Conservation (phyloP, 2,113 vertebrate genomes). For the Benitochromis conjunctus region DNA sequence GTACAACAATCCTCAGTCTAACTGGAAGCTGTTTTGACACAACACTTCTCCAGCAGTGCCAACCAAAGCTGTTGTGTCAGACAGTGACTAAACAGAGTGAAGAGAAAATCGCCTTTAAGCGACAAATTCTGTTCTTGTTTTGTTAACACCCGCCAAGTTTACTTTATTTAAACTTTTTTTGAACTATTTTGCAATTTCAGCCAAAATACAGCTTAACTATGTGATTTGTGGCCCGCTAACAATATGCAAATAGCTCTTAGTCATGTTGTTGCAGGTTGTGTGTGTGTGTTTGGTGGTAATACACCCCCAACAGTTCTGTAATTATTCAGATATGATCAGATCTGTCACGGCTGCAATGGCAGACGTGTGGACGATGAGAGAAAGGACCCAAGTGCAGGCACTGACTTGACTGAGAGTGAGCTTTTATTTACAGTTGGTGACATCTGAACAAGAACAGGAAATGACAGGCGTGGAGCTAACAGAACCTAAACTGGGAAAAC, state of each 20-base stretch:
- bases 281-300: not conserved
- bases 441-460: too few species aligned
- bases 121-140: not conserved
- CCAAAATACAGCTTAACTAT: not conserved
- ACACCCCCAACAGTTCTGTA: not conserved
- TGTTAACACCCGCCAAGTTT: not conserved
- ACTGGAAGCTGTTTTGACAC: constrained; percentile 11
- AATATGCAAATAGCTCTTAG: not conserved
- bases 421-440: too few species aligned
- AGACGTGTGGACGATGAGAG: too few species aligned
- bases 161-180: not conserved
- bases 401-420: too few species aligned
- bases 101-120: not conserved
- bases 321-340: not conserved
- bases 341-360: too few species aligned
- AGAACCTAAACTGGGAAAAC: too few species aligned
- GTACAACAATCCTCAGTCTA: not conserved
- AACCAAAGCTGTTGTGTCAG: not conserved
- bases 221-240: not conserved
- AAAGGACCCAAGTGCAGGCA: too few species aligned
- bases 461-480: too few species aligned
- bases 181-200: not conserved
- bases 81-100: not conserved
- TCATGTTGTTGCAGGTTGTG: not conserved
- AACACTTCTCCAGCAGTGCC: not conserved